These are phyloP conservation scores for Columba guinea DNA, from an alignment of 2,797 vertebrate genomes.

Conservation along the genomic window DNA sequence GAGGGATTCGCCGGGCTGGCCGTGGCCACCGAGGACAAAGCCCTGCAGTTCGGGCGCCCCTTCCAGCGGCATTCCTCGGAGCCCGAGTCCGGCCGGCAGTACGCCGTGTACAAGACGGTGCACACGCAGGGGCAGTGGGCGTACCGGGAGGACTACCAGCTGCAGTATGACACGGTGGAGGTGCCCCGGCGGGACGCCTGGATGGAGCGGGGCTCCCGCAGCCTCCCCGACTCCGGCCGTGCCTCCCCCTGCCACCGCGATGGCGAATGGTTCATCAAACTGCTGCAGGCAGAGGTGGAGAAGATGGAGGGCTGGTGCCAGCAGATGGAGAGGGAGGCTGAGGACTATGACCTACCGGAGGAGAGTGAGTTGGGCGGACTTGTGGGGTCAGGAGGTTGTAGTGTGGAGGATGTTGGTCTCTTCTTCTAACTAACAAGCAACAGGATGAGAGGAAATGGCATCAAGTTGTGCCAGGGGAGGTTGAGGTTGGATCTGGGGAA, in stretches of 20 bases:
- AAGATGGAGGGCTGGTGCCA: constrained; percentile 99
- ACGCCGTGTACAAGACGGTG: constrained; percentile 94
- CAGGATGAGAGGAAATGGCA: no score
- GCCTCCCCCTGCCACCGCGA: constrained; percentile 95
- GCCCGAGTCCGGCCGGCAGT: constrained; percentile 91
- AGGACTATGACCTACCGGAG: constrained; percentile 94
- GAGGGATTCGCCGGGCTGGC: constrained; percentile 86
- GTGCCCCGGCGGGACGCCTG: constrained; percentile 80
- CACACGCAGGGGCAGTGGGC: constrained; percentile 99
- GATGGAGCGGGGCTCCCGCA: constrained; percentile 91
- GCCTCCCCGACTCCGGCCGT: constrained; percentile 93
- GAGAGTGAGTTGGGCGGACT: constrained; percentile 80
- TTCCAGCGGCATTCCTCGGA: constrained; percentile 97
- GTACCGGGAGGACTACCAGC: constrained; percentile 92
- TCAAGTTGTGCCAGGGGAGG: no score
- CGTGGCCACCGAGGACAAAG: constrained; percentile 94
- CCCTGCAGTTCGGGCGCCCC: constrained; percentile 95
- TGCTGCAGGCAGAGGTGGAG: constrained; percentile 95
- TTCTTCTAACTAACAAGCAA: no score
- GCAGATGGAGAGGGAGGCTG: constrained; percentile 96
- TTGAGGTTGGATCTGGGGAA: no score
- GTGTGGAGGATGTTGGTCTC: no score
- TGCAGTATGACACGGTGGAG: constrained; percentile 83
- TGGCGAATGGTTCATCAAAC: constrained; percentile 95
- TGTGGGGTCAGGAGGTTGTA: fast-evolving